Evolutionary conservation across 2,888 invertebrate genomes (phyloP).

Genomic region (Keiferia lycopersicella): DNA sequence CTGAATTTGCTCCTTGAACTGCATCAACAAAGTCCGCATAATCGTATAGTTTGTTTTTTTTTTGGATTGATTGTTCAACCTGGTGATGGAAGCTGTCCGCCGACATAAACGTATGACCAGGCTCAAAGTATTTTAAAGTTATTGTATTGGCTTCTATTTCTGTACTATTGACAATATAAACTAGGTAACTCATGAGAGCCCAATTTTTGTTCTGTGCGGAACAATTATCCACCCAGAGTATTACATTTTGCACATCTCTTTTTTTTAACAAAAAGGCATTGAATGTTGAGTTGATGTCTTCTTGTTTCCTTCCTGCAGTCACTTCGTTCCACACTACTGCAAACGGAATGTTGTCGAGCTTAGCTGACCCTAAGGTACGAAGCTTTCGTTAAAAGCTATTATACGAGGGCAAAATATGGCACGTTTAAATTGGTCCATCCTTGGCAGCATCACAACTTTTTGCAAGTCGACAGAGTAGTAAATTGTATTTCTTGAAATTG

Average conservation of each 20-base stretch:
- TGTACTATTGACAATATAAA: background rate
- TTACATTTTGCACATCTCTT: background rate
- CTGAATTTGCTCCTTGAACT: too few species aligned
- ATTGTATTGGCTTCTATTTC: constrained; percentile 25
- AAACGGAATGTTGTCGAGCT: background rate
- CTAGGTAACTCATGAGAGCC: background rate
- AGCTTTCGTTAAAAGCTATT: constrained; percentile 36
- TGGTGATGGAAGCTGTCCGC: constrained; percentile 27
- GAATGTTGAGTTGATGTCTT: background rate
- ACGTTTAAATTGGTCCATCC: constrained; percentile 33
- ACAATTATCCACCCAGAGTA: constrained; percentile 9
- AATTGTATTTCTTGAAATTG: background rate
- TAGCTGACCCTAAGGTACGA: constrained; percentile 26
- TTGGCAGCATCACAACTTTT: constrained; percentile 37
- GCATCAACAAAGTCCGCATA: constrained; percentile 23
- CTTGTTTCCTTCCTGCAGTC: background rate
- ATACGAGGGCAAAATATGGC: constrained; percentile 35
- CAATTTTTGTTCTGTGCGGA: constrained; percentile 6
- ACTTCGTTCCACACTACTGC: background rate
- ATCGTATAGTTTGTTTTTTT: constrained; percentile 28
- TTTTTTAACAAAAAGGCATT: background rate
- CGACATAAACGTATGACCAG: constrained; percentile 4
- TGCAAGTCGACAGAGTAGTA: constrained; percentile 29
- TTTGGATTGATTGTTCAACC: constrained; percentile 28
- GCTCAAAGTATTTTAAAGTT: constrained; percentile 10